A percentile compares a stretch with the other conserved stretches of the same genome.
These are phyloP conservation scores for Atherinomorus stipes DNA, from an alignment of 2,113 vertebrate species.

Conservation along the genomic window DNA sequence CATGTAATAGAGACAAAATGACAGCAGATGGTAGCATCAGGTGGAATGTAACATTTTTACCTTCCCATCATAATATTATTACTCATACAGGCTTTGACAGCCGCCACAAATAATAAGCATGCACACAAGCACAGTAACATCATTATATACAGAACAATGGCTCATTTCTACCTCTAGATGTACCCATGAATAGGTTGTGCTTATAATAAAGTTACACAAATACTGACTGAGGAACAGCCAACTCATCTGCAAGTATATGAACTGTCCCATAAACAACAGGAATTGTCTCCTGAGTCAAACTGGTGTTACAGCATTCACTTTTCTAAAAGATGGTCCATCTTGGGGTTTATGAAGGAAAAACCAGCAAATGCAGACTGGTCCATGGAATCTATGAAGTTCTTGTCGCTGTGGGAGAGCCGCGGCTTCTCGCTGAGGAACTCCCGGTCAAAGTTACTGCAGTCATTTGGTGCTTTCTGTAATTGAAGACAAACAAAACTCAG, in stretches of 20 bases:
- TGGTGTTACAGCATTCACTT: slow-evolving; percentile 74
- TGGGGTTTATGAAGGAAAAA: slow-evolving; percentile 95
- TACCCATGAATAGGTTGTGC: slow-evolving; percentile 61
- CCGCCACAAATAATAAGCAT: slow-evolving; percentile 66
- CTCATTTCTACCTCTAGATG: slow-evolving; percentile 47
- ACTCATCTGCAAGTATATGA: slow-evolving; percentile 28
- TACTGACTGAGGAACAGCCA: slow-evolving; percentile 56
- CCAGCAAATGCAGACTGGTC: slow-evolving; percentile 93
- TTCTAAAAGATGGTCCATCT: slow-evolving; percentile 89
- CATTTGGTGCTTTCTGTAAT: slow-evolving; percentile 90
- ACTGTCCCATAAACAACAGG: slow-evolving; percentile 35
- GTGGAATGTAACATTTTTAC: slow-evolving; percentile 52
- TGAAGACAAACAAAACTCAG: slow-evolving; percentile 34
- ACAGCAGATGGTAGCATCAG: slow-evolving; percentile 41
- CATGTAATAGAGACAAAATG: slow-evolving; percentile 33
- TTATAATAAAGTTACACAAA: slow-evolving; percentile 56
- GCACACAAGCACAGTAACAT: slow-evolving; percentile 65
- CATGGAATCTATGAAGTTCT: slow-evolving; percentile 98
- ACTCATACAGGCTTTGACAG: slow-evolving; percentile 59
- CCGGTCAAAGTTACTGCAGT: slow-evolving; percentile 97
- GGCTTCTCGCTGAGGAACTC: slow-evolving; percentile 98
- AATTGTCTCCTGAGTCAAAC: slow-evolving; percentile 26
- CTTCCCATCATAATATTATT: slow-evolving; percentile 46
- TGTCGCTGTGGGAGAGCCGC: slow-evolving; percentile 92
- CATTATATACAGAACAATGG: slow-evolving; percentile 65